Evolutionary conservation across 2,888 invertebrate genomes (phyloP).

Genomic region (Osedax fenrisi): DNA sequence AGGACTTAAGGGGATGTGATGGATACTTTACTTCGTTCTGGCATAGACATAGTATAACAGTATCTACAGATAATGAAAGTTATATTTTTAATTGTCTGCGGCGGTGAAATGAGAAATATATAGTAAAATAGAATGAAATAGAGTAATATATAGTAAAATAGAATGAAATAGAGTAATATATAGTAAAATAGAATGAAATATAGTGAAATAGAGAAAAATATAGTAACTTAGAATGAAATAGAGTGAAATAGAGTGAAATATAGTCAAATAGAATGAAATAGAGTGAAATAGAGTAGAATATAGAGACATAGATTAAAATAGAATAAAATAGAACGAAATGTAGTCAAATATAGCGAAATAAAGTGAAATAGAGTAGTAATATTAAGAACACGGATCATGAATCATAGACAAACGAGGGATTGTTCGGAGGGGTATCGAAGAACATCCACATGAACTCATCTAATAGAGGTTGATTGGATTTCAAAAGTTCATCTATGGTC

Average conservation of each 20-base stretch:
- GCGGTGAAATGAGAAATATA: conserved; percentile 13
- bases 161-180: background rate
- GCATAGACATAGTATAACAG: too few relatives aligned
- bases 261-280: conserved; percentile 21
- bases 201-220: conserved; percentile 23
- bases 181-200: conserved; percentile 22
- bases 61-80: too few relatives aligned
- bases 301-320: conserved; percentile 27
- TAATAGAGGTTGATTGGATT: background rate
- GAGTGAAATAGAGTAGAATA: conserved; percentile 30
- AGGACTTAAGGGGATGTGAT: too few relatives aligned
- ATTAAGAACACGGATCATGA: conserved; percentile 8
- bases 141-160: conserved; percentile 11
- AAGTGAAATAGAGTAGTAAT: too few relatives aligned
- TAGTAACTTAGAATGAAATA: conserved; percentile 23
- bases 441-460: background rate
- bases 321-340: conserved; percentile 21
- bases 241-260: conserved; percentile 27
- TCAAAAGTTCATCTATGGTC: background rate
- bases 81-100: conserved; percentile 3
- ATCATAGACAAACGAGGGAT: too few relatives aligned
- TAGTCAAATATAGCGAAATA: conserved; percentile 21
- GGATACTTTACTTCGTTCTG: too few relatives aligned
- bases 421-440: background rate
- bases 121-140: conserved; percentile 7